Evolutionary conservation across 2,888 invertebrate species (phyloP).

Genomic region (Tipula lateralis): DNA sequence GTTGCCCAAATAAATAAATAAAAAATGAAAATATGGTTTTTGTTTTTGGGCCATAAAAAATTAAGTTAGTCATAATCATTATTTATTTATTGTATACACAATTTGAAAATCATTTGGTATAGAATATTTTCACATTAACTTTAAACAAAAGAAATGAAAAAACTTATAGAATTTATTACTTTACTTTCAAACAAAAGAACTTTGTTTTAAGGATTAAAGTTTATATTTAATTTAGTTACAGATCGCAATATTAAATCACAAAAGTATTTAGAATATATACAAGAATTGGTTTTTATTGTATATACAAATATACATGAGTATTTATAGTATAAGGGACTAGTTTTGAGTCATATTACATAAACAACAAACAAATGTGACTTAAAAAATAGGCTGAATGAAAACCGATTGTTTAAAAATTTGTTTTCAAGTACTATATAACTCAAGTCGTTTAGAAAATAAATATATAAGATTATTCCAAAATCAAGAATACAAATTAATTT

Average conservation of each 20-base stretch:
- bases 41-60: background rate
- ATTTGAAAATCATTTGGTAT: background rate
- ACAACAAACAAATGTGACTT: no score
- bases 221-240: background rate
- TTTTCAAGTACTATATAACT: no score
- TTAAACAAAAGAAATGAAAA: background rate
- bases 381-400: no score
- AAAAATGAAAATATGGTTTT: background rate
- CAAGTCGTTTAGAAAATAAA: no score
- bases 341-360: no score
- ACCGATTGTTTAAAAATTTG: no score
- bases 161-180: background rate
- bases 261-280: background rate
- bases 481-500: no score
- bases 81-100: background rate
- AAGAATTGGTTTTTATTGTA: background rate
- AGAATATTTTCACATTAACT: background rate
- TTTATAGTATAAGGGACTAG: no score
- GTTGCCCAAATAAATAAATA: no score
- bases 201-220: background rate
- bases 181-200: background rate
- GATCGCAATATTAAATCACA: background rate
- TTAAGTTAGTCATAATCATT: background rate
- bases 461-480: no score
- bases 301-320: no score